Percentiles rank a stretch among this genome's conserved stretches.
Evolutionary conservation across 1,140 invertebrate genomes (phyloP).

Genomic region (Agraylea sexmaculata): DNA sequence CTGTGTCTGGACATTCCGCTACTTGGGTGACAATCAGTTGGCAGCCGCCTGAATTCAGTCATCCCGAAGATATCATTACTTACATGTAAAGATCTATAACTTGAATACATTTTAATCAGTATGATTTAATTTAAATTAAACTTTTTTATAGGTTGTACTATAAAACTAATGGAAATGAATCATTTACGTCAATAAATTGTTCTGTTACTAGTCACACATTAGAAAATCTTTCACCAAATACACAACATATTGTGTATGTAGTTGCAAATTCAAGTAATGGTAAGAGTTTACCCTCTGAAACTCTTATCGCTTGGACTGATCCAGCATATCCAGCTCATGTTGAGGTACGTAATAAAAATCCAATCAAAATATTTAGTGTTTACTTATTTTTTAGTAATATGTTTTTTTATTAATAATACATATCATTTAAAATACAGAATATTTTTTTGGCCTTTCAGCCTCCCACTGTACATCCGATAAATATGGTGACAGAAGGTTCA

Average conservation of each 20-base stretch:
- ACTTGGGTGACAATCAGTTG: constrained; percentile 66
- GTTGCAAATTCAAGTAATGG: constrained; percentile 55
- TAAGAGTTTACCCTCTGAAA: constrained; percentile 61
- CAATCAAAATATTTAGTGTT: neutral
- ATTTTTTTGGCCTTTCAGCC: constrained; percentile 40
- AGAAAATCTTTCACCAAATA: constrained; percentile 57
- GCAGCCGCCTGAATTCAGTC: constrained; percentile 69
- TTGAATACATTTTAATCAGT: neutral
- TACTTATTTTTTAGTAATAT: neutral
- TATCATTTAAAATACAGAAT: constrained; percentile 9
- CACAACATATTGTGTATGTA: constrained; percentile 66
- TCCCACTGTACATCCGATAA: constrained; percentile 69
- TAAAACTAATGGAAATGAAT: constrained; percentile 47
- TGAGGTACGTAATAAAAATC: constrained; percentile 48
- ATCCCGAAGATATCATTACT: constrained; percentile 59
- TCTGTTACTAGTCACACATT: constrained; percentile 54
- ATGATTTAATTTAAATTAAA: neutral
- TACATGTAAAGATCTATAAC: constrained; percentile 47
- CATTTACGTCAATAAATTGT: constrained; percentile 47
- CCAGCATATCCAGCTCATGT: constrained; percentile 74
- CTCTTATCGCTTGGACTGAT: constrained; percentile 75
- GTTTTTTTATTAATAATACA: neutral
- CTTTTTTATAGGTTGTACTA: constrained; percentile 47
- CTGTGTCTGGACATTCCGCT: constrained; percentile 60
- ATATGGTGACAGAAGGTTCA: constrained; percentile 66